Evolutionary conservation across 2,888 invertebrate species (phyloP), one percentile per base, ranked within the genome.

Genomic region (Tridacna gigas): DNA sequence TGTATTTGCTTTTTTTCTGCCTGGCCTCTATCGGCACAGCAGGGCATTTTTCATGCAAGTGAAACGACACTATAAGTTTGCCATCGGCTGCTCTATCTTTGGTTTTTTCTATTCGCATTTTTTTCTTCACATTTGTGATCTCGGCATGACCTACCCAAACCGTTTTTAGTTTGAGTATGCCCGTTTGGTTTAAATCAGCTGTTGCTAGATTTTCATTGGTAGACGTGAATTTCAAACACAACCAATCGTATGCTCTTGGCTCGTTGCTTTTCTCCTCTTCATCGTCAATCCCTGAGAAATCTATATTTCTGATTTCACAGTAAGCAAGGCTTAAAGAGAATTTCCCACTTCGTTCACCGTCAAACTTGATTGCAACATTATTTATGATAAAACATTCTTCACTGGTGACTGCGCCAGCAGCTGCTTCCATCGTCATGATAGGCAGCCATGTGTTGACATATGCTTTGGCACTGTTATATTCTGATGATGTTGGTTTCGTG

Each of bases 361-460:
- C 75, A 74, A 90, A 89, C 65, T 82, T 83, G 0, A 91, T 76
- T 4, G 83, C 80, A 12, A 91, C 84, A 65, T 88, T 83, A 69
- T 86, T 89, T 3, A 91, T 88, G 28, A 80, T 83, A 25, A 77
- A 83, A 7, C 85, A 84, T 77, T 88, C 86, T 67, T 88, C 89
- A 76, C 81, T 86, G 0, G 56, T 71, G 9, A 88, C 86, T 20
- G 89, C 79, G 15, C 83, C 79, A 13, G 80, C 76, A 11, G 90
- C 91, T 22, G 90, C 85, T 75, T 91, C 90, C 91, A 91, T 91
- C 60, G 86, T 82, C 12, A 90, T 79, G 12, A 91, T 65, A 0
- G 90, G 91, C 51, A 88, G 47, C 91, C 91, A 91, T 22, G 81
- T 83, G 20, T 81, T 79, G 7, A 88, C 45, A 77, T 91, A 91